A percentile compares a stretch with the other conserved stretches of the same genome.
These are phyloP conservation scores for Lynx canadensis DNA, from an alignment of 2,113 vertebrate species.

Conservation along the genomic window DNA sequence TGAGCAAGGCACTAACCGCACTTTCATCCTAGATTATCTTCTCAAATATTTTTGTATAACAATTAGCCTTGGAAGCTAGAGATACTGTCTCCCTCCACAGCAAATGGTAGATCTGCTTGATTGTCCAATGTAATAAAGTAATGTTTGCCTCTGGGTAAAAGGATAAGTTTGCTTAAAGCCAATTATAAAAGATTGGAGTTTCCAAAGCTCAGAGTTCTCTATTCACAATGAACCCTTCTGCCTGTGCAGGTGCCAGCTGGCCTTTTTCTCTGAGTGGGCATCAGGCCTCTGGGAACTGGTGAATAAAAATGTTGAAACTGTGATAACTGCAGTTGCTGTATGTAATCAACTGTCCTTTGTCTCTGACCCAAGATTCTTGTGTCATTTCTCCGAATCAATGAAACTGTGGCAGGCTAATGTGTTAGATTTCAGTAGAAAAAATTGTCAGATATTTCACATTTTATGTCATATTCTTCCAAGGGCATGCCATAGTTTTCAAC, in stretches of 20 bases:
- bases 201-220: background rate
- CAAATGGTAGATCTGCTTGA: background rate
- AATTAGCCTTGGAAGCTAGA: background rate
- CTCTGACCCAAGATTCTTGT: background rate
- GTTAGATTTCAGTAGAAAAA: background rate
- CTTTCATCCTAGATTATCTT: background rate
- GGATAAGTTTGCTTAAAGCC: background rate
- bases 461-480: background rate
- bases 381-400: background rate
- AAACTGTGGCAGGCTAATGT: background rate
- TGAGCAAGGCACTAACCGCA: background rate
- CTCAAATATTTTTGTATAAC: background rate
- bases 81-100: background rate
- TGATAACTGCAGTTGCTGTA: background rate
- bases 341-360: background rate
- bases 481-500: background rate
- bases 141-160: background rate
- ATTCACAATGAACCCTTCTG: background rate
- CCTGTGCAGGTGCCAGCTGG: background rate
- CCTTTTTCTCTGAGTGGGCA: background rate
- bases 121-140: background rate
- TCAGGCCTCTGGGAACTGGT: background rate
- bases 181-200: background rate
- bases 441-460: background rate
- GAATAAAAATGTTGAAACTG: background rate